These are phyloP conservation scores for Mesoclemmys tuberculata DNA, from an alignment of 2,113 vertebrate species.

Conservation along the genomic window DNA sequence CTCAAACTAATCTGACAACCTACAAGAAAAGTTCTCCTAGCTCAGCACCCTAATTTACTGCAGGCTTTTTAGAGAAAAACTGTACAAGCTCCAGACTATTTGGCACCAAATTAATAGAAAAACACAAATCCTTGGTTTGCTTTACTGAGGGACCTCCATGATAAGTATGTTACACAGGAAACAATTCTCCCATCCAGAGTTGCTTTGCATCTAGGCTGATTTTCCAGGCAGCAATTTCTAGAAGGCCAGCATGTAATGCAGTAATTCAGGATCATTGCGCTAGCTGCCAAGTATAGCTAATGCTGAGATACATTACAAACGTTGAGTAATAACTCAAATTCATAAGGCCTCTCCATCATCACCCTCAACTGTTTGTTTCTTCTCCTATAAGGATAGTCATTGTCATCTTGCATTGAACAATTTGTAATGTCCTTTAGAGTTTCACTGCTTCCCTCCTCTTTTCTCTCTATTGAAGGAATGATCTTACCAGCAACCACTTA, in stretches of 20 bases:
- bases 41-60: background rate
- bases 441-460: background rate
- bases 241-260: slow-evolving; percentile 53
- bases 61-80: slow-evolving; percentile 38
- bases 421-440: slow-evolving; percentile 43
- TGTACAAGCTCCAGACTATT: slow-evolving; percentile 22
- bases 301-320: slow-evolving; percentile 64
- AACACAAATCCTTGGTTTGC: slow-evolving; percentile 38
- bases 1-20: slow-evolving; percentile 23
- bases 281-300: slow-evolving; percentile 64
- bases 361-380: slow-evolving; percentile 55
- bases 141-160: slow-evolving; percentile 50
- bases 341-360: slow-evolving; percentile 46
- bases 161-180: slow-evolving; percentile 34
- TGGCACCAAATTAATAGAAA: slow-evolving; percentile 36
- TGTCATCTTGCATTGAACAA: slow-evolving; percentile 44
- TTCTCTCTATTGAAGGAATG: background rate
- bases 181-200: slow-evolving; percentile 31
- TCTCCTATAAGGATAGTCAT: slow-evolving; percentile 50
- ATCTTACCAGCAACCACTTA: background rate
- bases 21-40: slow-evolving; percentile 48
- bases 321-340: slow-evolving; percentile 57
- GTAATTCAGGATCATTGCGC: slow-evolving; percentile 56
- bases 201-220: slow-evolving; percentile 36
- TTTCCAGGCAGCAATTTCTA: slow-evolving; percentile 59